Base-by-base conservation (phyloP, 2,113 vertebrate species). In the Turnix velox region DNA sequence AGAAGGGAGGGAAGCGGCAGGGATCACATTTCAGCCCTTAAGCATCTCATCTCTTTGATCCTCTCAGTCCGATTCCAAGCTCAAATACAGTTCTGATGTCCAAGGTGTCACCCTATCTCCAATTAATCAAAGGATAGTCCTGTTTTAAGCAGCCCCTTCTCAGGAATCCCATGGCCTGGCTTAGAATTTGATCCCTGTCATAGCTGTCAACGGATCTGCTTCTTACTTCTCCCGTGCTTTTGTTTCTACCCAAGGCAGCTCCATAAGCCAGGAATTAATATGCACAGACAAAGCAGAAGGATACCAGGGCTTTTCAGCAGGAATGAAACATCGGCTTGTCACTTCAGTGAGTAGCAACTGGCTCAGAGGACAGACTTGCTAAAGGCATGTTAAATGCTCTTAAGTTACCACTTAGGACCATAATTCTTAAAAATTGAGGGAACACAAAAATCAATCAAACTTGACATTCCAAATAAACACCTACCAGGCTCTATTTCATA, bases 181-280 rank as follows among this genome's bases (percentile, higher is more conserved):
- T 42, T 94, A 90, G 94, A 95, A 96, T 93, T 88, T 43, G 85
- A 96, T 95, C 94, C 92, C 65, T 67, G 90, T 74, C 87, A 84
- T 76, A 90, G 68, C 95, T 95, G 96, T 96, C 95, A 95, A 91
- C 92, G 93, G 94, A 94, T 93, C 88, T 63, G 42, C 55, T 77
- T 73, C 74, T 90, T 78, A 78, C 81, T 82, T 89, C 83, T 96
- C 87, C 28, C 73, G 68, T 45, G 75, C 93, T 88, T 95, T 95
- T 93, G 92, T 96, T 95, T 87, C 84, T 57, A 63, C 57, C 79
- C n/a, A 65, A 61, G 66, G 62, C 87, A 79, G 65, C 31, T 71
- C 88, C 63, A 73, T 11, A 51, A 88, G 82, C 37, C 88, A 72
- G 75, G 23, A 86, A 79, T 6, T 30, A 90, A 72, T 71, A 77